Base-by-base conservation (phyloP, 2,113 vertebrate species). In the Melanerpes formicivorus region DNA sequence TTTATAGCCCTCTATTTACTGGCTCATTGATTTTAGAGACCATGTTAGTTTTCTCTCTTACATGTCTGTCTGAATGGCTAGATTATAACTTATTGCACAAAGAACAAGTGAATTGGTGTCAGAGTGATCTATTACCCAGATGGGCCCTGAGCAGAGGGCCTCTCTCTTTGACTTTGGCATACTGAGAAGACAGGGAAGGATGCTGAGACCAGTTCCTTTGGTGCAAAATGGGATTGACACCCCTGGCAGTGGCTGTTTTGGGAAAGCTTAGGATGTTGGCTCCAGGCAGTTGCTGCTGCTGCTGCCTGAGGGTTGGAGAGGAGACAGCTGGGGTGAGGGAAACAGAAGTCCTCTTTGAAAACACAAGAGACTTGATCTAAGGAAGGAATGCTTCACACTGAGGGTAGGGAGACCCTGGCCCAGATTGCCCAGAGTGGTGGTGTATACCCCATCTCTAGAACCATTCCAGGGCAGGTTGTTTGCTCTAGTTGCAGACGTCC, bases 11-110 rank as follows among this genome's bases (percentile, higher is more conserved):
- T 84, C 90, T 94, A 79, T 95, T 95, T 95, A 88, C 93, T 82
- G 90, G 93, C 93, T 96, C 96, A 94, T 94, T 96, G 93, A 85
- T 81, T 96, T 96, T 95, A 94, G 90, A 84, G 60, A 71, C 93
- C 80, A 13, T 88, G 92, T 92, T 93, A 88, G 86, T 95, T 95
- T 95, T 90, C 80, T 77, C 76, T 84, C 44, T 79, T 58, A 30
- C 80, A 77, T 4, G 74, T 90, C 92, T 73, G 59, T 76, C 77
- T 73, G 86, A 94, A 90, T 18, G 8, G 92, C 78, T 21, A 60
- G 76, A 92, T 78, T 27, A 54, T 78, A 87, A 44, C 82, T 66
- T 50, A 65, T 21, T 75, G 26, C 86, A 44, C 34, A n/a, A 15
- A 58, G 86, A 96, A 79, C 74, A 88, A 84, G 74, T 7, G 80